Evolutionary conservation across 2,113 vertebrate species (phyloP).

Genomic region (Barbus barbus): DNA sequence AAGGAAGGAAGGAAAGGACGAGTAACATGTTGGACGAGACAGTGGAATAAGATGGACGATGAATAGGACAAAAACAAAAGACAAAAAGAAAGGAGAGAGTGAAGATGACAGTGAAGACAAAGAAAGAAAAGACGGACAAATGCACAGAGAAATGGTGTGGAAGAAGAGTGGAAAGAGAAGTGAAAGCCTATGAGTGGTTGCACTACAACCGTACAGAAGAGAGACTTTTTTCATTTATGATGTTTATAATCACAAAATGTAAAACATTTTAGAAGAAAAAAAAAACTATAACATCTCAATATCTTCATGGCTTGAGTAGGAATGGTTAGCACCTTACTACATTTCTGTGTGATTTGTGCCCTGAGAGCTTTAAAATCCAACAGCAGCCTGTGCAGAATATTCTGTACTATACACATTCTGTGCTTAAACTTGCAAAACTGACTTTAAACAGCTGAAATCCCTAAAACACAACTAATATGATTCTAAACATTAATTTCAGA

Average conservation of each 20-base stretch:
- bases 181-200: conserved; percentile 71
- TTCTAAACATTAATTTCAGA: background rate
- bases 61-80: background rate
- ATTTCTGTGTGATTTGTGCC: background rate
- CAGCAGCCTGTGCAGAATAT: background rate
- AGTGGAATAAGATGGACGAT: background rate
- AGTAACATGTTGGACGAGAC: conserved; percentile 48
- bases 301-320: background rate
- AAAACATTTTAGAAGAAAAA: conserved; percentile 6
- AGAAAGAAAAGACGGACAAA: conserved; percentile 46
- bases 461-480: background rate
- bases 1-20: background rate
- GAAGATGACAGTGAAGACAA: conserved; percentile 12
- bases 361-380: conserved; percentile 4
- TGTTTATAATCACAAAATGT: background rate
- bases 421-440: background rate
- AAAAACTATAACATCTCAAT: background rate
- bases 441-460: background rate
- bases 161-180: conserved; percentile 70
- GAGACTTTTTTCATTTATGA: conserved; percentile 44
- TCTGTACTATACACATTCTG: background rate
- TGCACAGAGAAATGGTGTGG: conserved; percentile 63
- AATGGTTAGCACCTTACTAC: background rate
- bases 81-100: background rate
- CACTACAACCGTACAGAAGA: conserved; percentile 55